Conservation (phyloP, 2,113 vertebrate genomes). For the Neolamprologus hecqui region DNA sequence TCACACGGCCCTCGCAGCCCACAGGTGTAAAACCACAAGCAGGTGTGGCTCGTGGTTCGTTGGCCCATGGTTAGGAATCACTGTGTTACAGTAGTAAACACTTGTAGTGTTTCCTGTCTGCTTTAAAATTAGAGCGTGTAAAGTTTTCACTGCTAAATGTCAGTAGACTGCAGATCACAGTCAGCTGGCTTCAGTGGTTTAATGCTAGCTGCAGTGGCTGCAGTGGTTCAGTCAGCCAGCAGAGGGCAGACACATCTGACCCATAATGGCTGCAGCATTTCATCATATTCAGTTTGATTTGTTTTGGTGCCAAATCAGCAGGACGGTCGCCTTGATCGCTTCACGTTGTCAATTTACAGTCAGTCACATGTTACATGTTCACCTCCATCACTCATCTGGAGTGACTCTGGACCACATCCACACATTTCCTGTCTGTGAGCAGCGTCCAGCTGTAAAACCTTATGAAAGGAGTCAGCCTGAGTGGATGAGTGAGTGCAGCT, state of each 20-base stretch:
- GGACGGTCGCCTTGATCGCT: background rate
- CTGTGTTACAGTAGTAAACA: background rate
- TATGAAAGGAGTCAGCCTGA: background rate
- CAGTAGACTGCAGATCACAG: background rate
- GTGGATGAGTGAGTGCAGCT: background rate
- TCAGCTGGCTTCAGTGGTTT: background rate
- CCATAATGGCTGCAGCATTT: background rate
- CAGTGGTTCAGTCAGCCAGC: background rate
- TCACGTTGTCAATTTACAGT: background rate
- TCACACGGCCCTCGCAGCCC: background rate
- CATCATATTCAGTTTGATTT: background rate
- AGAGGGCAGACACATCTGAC: background rate
- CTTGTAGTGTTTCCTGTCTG: background rate
- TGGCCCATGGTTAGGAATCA: background rate
- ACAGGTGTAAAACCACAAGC: background rate
- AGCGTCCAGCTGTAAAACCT: background rate
- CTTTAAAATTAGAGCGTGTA: background rate
- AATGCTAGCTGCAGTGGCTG: background rate
- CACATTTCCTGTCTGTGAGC: background rate
- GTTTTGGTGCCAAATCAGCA: background rate
- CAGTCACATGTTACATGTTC: background rate
- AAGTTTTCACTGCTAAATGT: background rate
- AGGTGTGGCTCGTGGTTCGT: background rate
- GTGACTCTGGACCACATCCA: background rate
- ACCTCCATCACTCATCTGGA: background rate